Conservation (phyloP, 2,797 vertebrate species). For the Tamandua tetradactyla region DNA sequence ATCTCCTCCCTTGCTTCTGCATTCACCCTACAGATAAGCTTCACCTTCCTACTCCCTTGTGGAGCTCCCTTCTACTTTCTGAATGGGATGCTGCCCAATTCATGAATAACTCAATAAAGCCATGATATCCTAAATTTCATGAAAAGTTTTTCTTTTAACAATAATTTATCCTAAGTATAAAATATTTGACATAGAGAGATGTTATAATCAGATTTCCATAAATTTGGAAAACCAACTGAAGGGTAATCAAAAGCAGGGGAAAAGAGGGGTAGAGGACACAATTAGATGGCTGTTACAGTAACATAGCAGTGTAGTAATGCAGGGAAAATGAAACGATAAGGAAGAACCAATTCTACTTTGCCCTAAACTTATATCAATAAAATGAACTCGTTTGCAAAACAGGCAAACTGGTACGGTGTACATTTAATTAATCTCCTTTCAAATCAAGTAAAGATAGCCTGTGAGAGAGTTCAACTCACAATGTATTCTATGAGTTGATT, state of each 20-base stretch:
- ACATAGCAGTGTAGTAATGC: background rate
- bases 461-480: background rate
- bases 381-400: background rate
- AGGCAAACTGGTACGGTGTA: background rate
- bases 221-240: background rate
- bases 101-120: no score
- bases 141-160: no score
- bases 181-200: background rate
- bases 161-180: background rate
- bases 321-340: background rate
- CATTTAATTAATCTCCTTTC: constrained; percentile 13
- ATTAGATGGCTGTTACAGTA: background rate
- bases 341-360: background rate
- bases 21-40: no score
- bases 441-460: background rate
- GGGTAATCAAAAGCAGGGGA: background rate
- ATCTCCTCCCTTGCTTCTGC: no score
- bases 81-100: no score
- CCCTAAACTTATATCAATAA: background rate
- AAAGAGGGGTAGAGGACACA: background rate
- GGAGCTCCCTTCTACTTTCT: no score
- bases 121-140: no score
- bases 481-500: background rate
- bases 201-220: background rate
- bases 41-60: no score